phyloP scores from a whole-genome alignment of 2,797 vertebrate species.

The Muraenolepis orangiensis region DNA sequence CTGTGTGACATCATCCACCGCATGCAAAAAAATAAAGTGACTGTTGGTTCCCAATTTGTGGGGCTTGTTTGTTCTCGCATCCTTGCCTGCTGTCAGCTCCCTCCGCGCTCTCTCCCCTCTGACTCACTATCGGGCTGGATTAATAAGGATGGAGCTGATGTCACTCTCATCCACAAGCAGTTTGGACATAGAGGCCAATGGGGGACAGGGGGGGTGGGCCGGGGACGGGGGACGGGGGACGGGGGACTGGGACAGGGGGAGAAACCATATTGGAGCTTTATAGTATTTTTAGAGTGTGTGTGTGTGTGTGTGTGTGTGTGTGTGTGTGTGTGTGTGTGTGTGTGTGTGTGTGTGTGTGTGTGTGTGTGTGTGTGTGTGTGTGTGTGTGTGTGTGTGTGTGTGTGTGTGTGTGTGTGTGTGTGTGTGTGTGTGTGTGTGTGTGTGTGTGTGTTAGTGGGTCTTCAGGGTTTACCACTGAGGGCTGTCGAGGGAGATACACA shows the following conservation, averaged over 20 bases:
- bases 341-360: constrained; percentile 6
- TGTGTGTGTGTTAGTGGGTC: not conserved
- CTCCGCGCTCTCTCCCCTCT: constrained; percentile 22
- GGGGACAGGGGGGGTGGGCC: constrained; percentile 20
- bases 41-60: not conserved
- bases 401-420: not conserved
- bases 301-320: not conserved
- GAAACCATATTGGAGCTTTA: not conserved
- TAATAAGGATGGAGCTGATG: constrained; percentile 50
- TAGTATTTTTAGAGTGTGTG: not conserved
- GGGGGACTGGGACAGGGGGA: too few species aligned
- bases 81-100: constrained; percentile 21
- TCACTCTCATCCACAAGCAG: constrained; percentile 42
- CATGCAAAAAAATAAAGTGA: too few species aligned
- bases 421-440: not conserved
- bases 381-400: not conserved
- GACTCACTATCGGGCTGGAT: constrained; percentile 35
- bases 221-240: too few species aligned
- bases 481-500: not conserved
- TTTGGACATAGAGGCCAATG: constrained; percentile 45
- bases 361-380: constrained; percentile 5
- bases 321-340: not conserved
- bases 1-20: not conserved
- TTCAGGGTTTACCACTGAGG: not conserved
- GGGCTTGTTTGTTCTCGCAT: not conserved